A percentile compares a stretch with the other conserved stretches of the same genome.
phyloP scores from a whole-genome alignment of 2,797 vertebrate genomes.

The Onychomys torridus region DNA sequence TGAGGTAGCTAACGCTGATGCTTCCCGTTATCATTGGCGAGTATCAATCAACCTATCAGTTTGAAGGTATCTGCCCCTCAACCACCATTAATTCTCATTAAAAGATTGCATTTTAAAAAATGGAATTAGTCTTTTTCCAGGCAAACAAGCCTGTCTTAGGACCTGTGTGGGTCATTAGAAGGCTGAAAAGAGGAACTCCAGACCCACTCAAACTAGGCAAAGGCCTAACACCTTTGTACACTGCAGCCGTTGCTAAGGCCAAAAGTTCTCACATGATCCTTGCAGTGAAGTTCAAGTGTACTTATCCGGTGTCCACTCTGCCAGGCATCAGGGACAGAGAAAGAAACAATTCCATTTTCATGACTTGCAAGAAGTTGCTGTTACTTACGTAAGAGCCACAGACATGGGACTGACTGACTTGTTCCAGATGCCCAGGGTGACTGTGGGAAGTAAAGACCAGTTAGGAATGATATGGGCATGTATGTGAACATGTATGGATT shows the following conservation, averaged over 20 bases:
- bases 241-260: too few species aligned
- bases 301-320: neutral
- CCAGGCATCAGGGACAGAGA: neutral
- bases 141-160: neutral
- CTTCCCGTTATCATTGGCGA: too few species aligned
- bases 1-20: neutral
- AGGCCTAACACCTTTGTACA: neutral
- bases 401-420: neutral
- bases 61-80: neutral
- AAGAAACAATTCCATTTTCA: neutral
- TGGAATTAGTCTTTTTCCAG: neutral
- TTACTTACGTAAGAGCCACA: neutral
- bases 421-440: neutral
- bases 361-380: neutral
- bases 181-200: neutral
- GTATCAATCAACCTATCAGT: neutral
- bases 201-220: neutral
- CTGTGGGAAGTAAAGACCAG: neutral
- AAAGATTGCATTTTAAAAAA: neutral
- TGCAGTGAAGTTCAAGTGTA: neutral
- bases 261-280: neutral
- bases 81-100: neutral
- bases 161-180: neutral
- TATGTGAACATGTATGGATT: fast-evolving
- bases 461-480: neutral